These are phyloP conservation scores for Magallana gigas DNA, from an alignment of 1,140 invertebrate genomes.

Conservation along the genomic window DNA sequence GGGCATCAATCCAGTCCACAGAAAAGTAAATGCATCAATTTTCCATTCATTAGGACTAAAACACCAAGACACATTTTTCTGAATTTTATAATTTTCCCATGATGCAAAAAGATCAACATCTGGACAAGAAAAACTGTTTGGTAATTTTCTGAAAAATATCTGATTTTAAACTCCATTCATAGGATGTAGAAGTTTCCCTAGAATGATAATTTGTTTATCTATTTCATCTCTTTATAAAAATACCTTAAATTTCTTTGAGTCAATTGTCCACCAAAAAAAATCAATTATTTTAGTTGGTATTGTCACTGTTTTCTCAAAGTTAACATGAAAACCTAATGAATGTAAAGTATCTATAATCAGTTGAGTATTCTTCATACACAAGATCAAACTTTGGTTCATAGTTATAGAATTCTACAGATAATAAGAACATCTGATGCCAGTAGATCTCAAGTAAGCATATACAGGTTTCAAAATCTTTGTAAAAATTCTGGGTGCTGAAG, in stretches of 20 bases:
- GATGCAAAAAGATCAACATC: constrained; percentile 38
- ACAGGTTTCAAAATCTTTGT: constrained; percentile 45
- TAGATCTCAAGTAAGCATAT: constrained; percentile 41
- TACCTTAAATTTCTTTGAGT: not conserved
- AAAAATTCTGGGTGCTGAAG: constrained; percentile 45
- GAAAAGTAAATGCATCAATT: constrained; percentile 10
- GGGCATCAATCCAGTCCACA: not conserved
- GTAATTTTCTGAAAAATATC: not conserved
- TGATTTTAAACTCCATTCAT: constrained; percentile 56
- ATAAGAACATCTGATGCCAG: not conserved
- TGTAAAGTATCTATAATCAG: not conserved
- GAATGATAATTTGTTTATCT: constrained; percentile 48
- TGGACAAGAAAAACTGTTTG: constrained; percentile 22
- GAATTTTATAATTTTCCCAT: not conserved
- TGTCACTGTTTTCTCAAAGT: constrained; percentile 36
- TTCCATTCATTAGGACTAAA: not conserved
- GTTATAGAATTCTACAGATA: constrained; percentile 36
- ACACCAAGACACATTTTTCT: constrained; percentile 24
- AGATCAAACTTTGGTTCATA: not conserved
- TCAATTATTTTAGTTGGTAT: not conserved
- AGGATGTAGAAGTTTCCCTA: constrained; percentile 51
- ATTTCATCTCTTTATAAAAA: not conserved
- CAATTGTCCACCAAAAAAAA: constrained; percentile 9
- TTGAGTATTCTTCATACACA: not conserved
- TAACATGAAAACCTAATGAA: constrained; percentile 14